Evolutionary conservation across 23 tunicate genomes (phyloP).

Genomic region (Ciona savignyi): DNA sequence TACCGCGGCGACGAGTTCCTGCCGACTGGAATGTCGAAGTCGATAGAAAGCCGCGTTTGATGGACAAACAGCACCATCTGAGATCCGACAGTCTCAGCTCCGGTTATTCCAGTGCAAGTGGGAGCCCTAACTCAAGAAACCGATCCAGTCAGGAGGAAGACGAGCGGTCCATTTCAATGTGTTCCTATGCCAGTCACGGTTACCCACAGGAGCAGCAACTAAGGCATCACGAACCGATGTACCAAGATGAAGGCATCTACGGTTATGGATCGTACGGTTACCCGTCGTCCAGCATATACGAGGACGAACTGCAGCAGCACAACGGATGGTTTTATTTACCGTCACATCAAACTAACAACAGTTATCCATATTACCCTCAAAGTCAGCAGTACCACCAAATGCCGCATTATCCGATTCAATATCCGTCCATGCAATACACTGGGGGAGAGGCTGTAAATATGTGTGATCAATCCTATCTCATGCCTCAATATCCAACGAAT

Average conservation of each 20-base stretch:
- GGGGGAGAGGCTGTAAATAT: too few species aligned
- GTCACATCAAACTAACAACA: conserved; percentile 8
- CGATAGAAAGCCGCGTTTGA: not conserved
- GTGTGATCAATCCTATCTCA: too few species aligned
- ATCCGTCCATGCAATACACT: not conserved
- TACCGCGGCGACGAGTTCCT: not conserved
- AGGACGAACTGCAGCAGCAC: conserved; percentile 51
- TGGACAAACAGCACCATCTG: conserved; percentile 14
- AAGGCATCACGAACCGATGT: not conserved
- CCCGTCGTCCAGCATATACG: conserved; percentile 74
- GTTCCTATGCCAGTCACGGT: not conserved
- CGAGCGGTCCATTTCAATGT: not conserved
- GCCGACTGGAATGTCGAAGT: not conserved
- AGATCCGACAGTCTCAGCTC: conserved; percentile 68
- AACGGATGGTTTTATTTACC: conserved; percentile 78
- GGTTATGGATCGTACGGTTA: conserved; percentile 60
- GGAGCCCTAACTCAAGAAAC: conserved; percentile 4
- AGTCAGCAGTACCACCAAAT: not conserved
- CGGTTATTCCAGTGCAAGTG: conserved; percentile 88
- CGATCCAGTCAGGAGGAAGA: not conserved
- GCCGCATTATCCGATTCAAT: not conserved
- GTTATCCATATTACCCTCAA: not conserved
- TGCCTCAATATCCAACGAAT: not conserved
- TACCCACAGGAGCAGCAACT: not conserved
- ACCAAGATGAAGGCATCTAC: conserved; percentile 27